A percentile compares a stretch with the other conserved stretches of the same genome.
Evolutionary conservation across 2,113 vertebrate species (phyloP).

Genomic region (Thymallus thymallus): DNA sequence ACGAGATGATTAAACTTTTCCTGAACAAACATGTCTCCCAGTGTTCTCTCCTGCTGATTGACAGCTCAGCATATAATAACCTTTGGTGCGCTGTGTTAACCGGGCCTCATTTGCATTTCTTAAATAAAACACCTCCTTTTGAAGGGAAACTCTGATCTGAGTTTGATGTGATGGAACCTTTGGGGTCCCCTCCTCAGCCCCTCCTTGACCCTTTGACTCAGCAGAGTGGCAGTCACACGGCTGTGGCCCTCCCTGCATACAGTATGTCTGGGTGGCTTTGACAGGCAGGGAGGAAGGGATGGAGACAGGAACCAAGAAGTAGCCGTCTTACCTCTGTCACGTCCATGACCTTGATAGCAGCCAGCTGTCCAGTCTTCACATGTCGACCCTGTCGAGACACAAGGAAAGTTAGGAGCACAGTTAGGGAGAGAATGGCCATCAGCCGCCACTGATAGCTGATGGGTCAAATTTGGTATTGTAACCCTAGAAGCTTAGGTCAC

Average conservation of each 20-base stretch:
- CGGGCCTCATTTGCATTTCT: slow-evolving; percentile 5
- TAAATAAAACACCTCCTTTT: slow-evolving; percentile 3
- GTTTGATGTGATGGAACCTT: not conserved
- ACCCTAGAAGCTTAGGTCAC: not conserved
- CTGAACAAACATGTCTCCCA: slow-evolving; percentile 9
- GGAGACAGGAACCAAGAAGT: not conserved
- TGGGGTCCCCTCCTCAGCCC: not conserved
- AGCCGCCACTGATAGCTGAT: not conserved
- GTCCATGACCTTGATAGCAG: slow-evolving; percentile 95
- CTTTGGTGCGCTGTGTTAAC: not conserved
- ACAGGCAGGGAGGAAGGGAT: not conserved
- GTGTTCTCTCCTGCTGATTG: not conserved
- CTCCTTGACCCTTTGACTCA: not conserved
- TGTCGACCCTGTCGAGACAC: slow-evolving; percentile 82
- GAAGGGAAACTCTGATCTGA: not conserved
- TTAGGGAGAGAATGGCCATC: not conserved
- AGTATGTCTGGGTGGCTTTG: no score
- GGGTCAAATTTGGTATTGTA: not conserved
- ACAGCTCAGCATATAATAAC: slow-evolving; percentile 10
- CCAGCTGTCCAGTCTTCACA: slow-evolving; percentile 92
- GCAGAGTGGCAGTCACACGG: not conserved
- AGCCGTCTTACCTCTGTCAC: slow-evolving; percentile 85
- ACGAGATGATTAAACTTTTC: slow-evolving; percentile 16
- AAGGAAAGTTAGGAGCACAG: not conserved
- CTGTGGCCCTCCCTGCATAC: not conserved